A percentile compares a stretch with the other conserved stretches of the same genome.
Conservation (phyloP, 1,140 invertebrate genomes). For the Tigriopus japonicus region DNA sequence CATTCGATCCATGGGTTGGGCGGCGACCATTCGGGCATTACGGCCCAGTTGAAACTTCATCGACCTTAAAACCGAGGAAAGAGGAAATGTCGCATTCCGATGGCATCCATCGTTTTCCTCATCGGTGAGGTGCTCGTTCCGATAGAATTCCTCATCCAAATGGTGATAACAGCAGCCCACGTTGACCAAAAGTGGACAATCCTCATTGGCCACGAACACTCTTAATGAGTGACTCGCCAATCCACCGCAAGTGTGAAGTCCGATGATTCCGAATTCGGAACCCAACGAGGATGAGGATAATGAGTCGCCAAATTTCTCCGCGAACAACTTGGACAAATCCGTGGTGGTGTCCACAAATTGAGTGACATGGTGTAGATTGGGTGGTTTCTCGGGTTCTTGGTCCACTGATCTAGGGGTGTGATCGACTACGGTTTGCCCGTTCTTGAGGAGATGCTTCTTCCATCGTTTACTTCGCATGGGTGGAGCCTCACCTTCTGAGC, state of each 20-base stretch:
- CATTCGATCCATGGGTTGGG: conserved; percentile 49
- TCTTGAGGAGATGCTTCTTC: background rate
- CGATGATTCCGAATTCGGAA: conserved; percentile 1
- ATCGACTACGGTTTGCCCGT: background rate
- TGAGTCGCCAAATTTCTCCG: background rate
- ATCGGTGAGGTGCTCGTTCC: background rate
- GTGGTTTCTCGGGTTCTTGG: no score
- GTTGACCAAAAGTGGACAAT: background rate
- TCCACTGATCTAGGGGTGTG: no score
- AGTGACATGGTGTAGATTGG: background rate
- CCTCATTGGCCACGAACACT: conserved; percentile 2
- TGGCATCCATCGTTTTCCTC: background rate
- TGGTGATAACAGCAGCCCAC: conserved; percentile 13
- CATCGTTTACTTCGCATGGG: background rate
- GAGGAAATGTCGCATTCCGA: conserved; percentile 34
- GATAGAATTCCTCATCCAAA: conserved; percentile 10
- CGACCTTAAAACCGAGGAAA: conserved; percentile 39
- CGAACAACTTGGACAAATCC: background rate
- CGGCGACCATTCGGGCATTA: conserved; percentile 60
- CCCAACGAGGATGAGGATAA: no score
- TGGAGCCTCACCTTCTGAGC: background rate
- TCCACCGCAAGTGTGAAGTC: conserved; percentile 7
- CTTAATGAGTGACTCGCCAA: background rate
- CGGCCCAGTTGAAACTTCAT: conserved; percentile 37
- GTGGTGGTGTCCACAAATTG: background rate